A percentile compares a stretch with the other conserved stretches of the same genome.
Evolutionary conservation across 1,140 invertebrate genomes (phyloP).

Genomic region (Neelides sp.): DNA sequence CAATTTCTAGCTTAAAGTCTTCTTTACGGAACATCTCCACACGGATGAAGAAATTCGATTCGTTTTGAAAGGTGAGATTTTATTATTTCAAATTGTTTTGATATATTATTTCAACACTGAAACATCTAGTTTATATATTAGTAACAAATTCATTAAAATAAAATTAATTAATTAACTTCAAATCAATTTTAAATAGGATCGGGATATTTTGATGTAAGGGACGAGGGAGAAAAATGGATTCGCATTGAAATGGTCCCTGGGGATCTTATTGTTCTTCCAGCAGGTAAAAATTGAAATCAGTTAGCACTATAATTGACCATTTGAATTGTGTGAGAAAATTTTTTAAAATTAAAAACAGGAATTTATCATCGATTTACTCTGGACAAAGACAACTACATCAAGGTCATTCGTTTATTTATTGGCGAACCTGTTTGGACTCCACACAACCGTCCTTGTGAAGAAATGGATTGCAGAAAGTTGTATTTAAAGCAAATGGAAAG

Average conservation of each 20-base stretch:
- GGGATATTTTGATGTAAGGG: slow-evolving; percentile 93
- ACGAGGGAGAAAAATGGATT: slow-evolving; percentile 75
- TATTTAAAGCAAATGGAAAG: slow-evolving; percentile 53
- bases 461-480: slow-evolving; percentile 60
- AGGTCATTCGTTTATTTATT: slow-evolving; percentile 54
- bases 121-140: no score
- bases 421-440: slow-evolving; percentile 87
- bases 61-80: slow-evolving; percentile 63
- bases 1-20: slow-evolving; percentile 66
- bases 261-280: no score
- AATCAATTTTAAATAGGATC: no score
- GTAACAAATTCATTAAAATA: no score
- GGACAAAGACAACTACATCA: slow-evolving; percentile 58
- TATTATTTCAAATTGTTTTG: no score
- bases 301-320: no score
- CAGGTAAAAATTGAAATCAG: no score
- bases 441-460: slow-evolving; percentile 73
- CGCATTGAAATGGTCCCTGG: slow-evolving; percentile 70
- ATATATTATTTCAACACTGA: no score
- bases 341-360: slow-evolving; percentile 84
- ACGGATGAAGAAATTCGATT: slow-evolving; percentile 94
- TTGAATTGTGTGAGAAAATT: no score
- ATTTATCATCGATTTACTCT: slow-evolving; percentile 96
- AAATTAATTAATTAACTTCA: no score
- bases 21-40: slow-evolving; percentile 76